Conservation (phyloP, 2,113 vertebrate genomes). For the Scolopax mira region DNA sequence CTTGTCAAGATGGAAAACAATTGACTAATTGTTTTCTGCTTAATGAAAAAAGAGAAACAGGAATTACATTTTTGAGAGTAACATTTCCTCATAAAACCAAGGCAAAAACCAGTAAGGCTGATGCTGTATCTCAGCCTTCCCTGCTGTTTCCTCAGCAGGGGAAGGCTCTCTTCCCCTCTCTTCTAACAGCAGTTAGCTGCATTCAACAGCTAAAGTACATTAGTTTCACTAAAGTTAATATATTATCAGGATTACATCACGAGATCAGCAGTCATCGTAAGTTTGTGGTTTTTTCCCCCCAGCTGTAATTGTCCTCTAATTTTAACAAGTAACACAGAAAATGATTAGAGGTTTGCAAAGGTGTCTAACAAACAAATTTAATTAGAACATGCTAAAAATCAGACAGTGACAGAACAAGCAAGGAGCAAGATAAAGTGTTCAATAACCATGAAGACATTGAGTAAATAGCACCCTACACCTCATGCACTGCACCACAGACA, state of each 20-base stretch:
- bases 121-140: neutral
- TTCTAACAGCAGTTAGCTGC: neutral
- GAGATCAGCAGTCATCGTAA: neutral
- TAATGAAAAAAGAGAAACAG: conserved; percentile 24
- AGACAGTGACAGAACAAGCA: neutral
- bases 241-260: conserved; percentile 2
- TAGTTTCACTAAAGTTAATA: neutral
- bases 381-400: neutral
- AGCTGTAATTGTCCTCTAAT: neutral
- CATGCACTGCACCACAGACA: neutral
- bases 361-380: neutral
- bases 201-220: neutral
- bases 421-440: neutral
- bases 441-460: neutral
- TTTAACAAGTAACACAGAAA: conserved; percentile 17
- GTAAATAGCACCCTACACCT: neutral
- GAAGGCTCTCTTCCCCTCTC: too few relatives aligned
- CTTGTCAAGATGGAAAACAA: neutral
- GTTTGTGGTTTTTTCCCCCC: neutral
- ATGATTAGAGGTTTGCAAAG: neutral
- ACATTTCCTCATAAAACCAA: conserved; percentile 13
- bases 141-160: too few relatives aligned
- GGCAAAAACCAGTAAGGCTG: neutral
- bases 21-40: conserved; percentile 39
- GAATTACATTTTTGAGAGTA: neutral